A percentile compares a stretch with the other conserved stretches of the same genome.
These are phyloP conservation scores for Smittia sp. DNA, from an alignment of 2,888 invertebrate genomes.

Conservation along the genomic window DNA sequence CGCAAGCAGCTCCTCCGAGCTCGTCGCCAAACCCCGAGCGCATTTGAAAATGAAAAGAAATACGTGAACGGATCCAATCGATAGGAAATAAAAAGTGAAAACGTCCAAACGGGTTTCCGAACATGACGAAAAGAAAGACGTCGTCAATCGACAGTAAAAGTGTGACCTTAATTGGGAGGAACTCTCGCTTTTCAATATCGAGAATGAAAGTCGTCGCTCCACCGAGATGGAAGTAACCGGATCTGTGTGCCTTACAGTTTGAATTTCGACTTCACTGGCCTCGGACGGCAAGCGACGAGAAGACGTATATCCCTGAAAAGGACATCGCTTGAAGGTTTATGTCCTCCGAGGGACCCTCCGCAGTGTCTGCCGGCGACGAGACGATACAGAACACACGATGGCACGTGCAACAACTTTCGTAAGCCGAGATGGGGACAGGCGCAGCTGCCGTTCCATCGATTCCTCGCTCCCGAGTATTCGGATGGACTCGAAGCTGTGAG, in stretches of 20 bases:
- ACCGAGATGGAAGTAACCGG: not conserved
- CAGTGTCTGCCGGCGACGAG: slow-evolving; percentile 68
- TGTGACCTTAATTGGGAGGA: slow-evolving; percentile 25
- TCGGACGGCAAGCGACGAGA: slow-evolving; percentile 50
- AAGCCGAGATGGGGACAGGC: slow-evolving; percentile 78
- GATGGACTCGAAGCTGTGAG: slow-evolving; percentile 62
- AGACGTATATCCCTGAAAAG: slow-evolving; percentile 51
- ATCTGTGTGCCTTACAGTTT: slow-evolving; percentile 46
- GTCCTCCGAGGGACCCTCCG: slow-evolving; percentile 65
- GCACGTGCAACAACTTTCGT: slow-evolving; percentile 81
- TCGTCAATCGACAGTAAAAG: slow-evolving; percentile 10
- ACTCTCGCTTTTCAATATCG: slow-evolving; percentile 32
- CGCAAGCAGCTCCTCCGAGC: slow-evolving; percentile 11
- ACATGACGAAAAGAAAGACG: slow-evolving; percentile 7
- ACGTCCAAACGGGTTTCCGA: not conserved
- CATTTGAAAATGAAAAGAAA: slow-evolving; percentile 22
- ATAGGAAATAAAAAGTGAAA: slow-evolving; percentile 35
- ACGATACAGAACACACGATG: slow-evolving; percentile 80
- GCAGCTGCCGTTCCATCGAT: slow-evolving; percentile 77
- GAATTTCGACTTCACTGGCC: slow-evolving; percentile 49
- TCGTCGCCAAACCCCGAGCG: not conserved
- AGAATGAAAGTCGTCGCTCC: slow-evolving; percentile 4
- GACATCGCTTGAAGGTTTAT: slow-evolving; percentile 54
- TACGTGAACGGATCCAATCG: not conserved
- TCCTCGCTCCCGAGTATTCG: slow-evolving; percentile 76